Base-by-base conservation (phyloP, 2,888 invertebrate species). In the Eubasilissa splendida region DNA sequence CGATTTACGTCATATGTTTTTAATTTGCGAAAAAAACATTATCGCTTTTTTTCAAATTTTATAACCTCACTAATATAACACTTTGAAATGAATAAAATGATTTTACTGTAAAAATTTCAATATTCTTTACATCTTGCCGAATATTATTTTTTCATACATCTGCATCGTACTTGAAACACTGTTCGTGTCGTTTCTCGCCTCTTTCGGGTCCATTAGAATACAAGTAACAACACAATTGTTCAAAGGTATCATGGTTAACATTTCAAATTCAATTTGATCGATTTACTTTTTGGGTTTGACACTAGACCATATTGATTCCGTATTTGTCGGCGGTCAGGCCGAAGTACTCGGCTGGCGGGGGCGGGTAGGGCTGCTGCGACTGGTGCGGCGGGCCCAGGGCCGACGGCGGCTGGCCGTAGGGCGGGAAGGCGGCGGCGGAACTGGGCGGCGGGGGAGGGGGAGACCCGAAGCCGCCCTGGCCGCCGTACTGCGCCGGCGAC, bases 271-370 rank as follows among this genome's bases (percentile, higher is more conserved):
- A 42, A 42, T 42, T 42, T 42, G 42, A 42, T 42, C 42, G 42
- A 42, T 4, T 42, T 22, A 22, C 22, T 22, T 22, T 22, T 42
- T n/a, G 31, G 42, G 33, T 54, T 31, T 54, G 22, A 10, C 86
- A 89, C 89, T 90, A 91, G 85, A 91, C 91, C 91, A 91, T 91
- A 87, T 91, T 91, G 71, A 91, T 90, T 79, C 91, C 91, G 84
- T 91, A 91, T 81, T 91, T 91, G 83, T 91, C 91, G 4, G 90
- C 90, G 10, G 91, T 90, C 22, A 82, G 71, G 70, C 82, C 73
- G 83, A 91, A 91, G 84, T 91, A 90, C 85, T 90, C 90, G 89
- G 7, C 89, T 88, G 1, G 77, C 22, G 87, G 91, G 84, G 87
- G 92, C n/a, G 78, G 80, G 65, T 80, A 77, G 8, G 78, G 80